Conservation (phyloP, 1,140 invertebrate species). For the Sipha flava region DNA sequence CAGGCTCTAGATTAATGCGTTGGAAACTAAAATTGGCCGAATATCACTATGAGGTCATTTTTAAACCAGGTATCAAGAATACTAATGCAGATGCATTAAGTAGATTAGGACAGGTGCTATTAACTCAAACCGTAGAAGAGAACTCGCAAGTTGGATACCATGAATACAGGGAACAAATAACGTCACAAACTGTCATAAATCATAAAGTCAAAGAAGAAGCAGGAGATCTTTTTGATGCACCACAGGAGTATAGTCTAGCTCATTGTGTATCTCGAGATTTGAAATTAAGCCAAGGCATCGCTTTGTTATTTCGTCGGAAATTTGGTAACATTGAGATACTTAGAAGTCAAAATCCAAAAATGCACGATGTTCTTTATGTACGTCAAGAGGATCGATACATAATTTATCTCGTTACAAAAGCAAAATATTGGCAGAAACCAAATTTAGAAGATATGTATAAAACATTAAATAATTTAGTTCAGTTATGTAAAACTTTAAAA, state of each 20-base stretch:
- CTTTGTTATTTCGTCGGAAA: background rate
- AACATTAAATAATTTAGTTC: background rate
- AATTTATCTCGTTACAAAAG: background rate
- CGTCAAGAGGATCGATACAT: background rate
- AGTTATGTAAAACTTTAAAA: background rate
- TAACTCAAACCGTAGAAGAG: background rate
- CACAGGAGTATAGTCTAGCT: background rate
- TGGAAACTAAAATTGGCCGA: conserved; percentile 49
- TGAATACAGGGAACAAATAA: background rate
- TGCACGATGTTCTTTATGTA: background rate
- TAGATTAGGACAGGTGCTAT: background rate
- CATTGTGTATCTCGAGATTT: background rate
- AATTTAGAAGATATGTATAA: background rate
- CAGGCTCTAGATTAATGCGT: conserved; percentile 45
- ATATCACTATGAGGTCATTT: conserved; percentile 45
- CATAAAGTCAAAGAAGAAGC: background rate
- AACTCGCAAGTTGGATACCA: background rate
- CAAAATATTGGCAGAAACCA: background rate
- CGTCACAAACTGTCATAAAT: background rate
- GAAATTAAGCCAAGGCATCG: background rate
- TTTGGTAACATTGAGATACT: background rate
- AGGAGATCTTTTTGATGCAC: background rate
- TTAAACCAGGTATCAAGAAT: conserved; percentile 43
- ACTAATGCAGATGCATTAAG: conserved; percentile 38
- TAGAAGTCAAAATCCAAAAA: background rate